These are phyloP conservation scores for Myiozetetes cayanensis DNA, from an alignment of 2,113 vertebrate species.

Conservation along the genomic window DNA sequence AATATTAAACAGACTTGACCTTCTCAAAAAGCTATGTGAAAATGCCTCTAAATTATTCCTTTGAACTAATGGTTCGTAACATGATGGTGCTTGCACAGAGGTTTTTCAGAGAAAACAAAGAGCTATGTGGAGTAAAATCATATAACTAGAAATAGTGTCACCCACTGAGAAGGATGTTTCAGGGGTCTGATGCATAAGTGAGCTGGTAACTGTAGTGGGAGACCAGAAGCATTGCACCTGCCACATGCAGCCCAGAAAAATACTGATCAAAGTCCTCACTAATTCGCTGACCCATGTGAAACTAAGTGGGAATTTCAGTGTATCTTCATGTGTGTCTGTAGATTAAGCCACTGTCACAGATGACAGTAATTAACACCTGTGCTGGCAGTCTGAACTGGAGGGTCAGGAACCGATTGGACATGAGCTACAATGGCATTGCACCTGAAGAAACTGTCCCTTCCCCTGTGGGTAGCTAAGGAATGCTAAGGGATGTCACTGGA, in stretches of 20 bases:
- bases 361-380: slow-evolving; percentile 18
- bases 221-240: neutral
- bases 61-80: neutral
- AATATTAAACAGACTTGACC: neutral
- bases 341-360: neutral
- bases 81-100: neutral
- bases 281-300: accelerated
- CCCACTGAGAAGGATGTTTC: neutral
- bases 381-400: neutral
- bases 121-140: neutral
- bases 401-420: neutral
- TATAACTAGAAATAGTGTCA: neutral
- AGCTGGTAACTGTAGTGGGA: neutral
- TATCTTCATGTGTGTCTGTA: neutral
- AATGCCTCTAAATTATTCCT: neutral
- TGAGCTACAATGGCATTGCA: neutral
- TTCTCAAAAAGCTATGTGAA: neutral
- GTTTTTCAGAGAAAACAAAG: neutral
- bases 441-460: neutral
- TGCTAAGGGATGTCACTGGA: neutral
- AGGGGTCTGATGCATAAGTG: neutral
- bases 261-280: neutral
- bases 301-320: neutral
- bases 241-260: neutral
- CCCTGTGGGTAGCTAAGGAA: neutral